These are phyloP conservation scores for Takifugu bimaculatus DNA, from an alignment of 2,113 vertebrate genomes.

Conservation along the genomic window DNA sequence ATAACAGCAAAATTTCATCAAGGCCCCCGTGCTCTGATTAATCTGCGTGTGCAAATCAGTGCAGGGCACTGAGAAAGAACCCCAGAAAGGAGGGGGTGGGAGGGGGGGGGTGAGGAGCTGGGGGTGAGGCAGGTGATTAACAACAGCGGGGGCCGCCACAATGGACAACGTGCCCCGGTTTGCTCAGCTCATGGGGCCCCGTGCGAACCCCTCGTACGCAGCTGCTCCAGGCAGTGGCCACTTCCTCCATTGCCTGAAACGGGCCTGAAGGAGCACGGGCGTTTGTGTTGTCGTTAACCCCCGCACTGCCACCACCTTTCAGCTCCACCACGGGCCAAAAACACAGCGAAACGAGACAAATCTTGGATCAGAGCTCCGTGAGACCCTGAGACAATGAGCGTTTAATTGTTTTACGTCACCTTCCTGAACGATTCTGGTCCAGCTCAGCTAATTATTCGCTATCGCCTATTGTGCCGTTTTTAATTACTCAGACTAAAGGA, in stretches of 20 bases:
- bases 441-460: conserved; percentile 48
- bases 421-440: conserved; percentile 37
- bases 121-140: conserved; percentile 85
- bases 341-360: neutral
- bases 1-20: conserved; percentile 99
- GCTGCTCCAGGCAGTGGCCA: conserved; percentile 67
- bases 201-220: conserved; percentile 43
- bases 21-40: conserved; percentile 94
- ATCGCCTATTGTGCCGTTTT: conserved; percentile 30
- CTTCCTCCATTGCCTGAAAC: conserved; percentile 56
- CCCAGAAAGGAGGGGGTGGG: conserved; percentile 7
- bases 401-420: conserved; percentile 20
- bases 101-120: conserved; percentile 53
- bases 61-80: conserved; percentile 60
- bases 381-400: conserved; percentile 5
- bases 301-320: conserved; percentile 28
- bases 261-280: conserved; percentile 48
- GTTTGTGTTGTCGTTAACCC: conserved; percentile 59
- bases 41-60: conserved; percentile 99
- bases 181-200: conserved; percentile 64
- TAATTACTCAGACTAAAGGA: conserved; percentile 46
- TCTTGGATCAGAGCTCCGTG: neutral
- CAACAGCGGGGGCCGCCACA: conserved; percentile 79
- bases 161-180: conserved; percentile 75
- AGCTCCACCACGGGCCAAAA: conserved; percentile 9